Percentiles rank a stretch among this genome's conserved stretches.
Evolutionary conservation across 37 sponge, comb jelly and placozoan genomes (phyloP).

Genomic region (Lycopodina hypogea): DNA sequence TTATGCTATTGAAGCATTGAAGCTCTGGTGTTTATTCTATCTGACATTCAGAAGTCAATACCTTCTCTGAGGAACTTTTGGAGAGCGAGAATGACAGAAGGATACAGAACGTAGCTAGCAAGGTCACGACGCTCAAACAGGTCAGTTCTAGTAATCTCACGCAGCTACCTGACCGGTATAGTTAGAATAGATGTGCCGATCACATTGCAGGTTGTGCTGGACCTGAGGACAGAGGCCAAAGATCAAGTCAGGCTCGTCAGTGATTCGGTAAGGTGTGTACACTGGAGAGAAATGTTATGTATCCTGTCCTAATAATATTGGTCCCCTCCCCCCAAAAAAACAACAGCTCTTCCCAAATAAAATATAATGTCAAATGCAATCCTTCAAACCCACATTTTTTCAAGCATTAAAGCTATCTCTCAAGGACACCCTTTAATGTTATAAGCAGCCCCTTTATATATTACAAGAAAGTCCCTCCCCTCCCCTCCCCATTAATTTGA

Average conservation of each 20-base stretch:
- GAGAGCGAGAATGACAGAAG: constrained; percentile 69
- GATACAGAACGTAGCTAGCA: constrained; percentile 38
- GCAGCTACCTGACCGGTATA: neutral
- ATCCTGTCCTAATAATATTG: no score
- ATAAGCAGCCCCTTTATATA: no score
- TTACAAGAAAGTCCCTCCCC: no score
- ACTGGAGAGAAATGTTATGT: no score
- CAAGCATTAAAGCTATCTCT: no score
- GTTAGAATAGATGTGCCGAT: no score
- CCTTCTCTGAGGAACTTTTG: constrained; percentile 63
- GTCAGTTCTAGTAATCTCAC: constrained; percentile 32
- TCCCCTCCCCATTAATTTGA: no score
- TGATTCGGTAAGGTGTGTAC: constrained; percentile 63
- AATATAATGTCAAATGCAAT: no score
- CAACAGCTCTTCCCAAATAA: no score
- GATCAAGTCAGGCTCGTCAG: constrained; percentile 45
- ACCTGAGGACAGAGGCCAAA: constrained; percentile 52
- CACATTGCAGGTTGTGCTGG: constrained; percentile 51
- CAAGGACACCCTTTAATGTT: no score
- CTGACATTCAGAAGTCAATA: neutral
- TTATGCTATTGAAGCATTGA: neutral
- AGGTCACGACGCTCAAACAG: constrained; percentile 59
- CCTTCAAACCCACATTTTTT: no score
- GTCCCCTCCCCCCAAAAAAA: no score
- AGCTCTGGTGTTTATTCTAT: neutral